A percentile compares a stretch with the other conserved stretches of the same genome.
phyloP scores from a whole-genome alignment of 2,888 invertebrate species.

The Lathronympha strigana region DNA sequence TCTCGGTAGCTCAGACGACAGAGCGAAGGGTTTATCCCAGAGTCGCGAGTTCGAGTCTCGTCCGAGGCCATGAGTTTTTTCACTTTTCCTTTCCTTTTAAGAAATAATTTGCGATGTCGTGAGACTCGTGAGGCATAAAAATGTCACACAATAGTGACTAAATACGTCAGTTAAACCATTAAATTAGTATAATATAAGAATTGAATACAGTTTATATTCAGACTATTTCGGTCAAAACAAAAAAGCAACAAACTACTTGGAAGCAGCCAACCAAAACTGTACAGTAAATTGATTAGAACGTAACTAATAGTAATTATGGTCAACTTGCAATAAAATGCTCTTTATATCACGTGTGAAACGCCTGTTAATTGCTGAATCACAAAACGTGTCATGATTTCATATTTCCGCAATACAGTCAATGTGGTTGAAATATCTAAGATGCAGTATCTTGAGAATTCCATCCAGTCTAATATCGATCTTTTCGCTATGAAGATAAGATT shows the following conservation, averaged over 20 bases:
- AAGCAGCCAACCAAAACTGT: not conserved
- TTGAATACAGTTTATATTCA: too few species aligned
- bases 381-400: constrained; percentile 5
- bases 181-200: too few species aligned
- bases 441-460: not conserved
- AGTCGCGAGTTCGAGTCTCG: too few species aligned
- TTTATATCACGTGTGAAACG: constrained; percentile 20
- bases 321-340: not conserved
- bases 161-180: too few species aligned
- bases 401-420: constrained; percentile 18
- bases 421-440: not conserved
- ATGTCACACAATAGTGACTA: too few species aligned
- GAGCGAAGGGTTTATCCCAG: too few species aligned
- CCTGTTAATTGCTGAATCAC: constrained; percentile 11
- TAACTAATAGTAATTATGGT: constrained; percentile 19
- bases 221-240: too few species aligned
- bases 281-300: constrained; percentile 21
- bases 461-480: not conserved
- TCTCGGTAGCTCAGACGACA: too few species aligned
- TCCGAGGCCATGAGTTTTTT: too few species aligned
- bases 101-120: too few species aligned
- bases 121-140: too few species aligned
- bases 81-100: too few species aligned
- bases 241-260: not conserved
- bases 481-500: not conserved